phyloP scores from a whole-genome alignment of 2,113 vertebrate species.

The Mormyrus lacerda region DNA sequence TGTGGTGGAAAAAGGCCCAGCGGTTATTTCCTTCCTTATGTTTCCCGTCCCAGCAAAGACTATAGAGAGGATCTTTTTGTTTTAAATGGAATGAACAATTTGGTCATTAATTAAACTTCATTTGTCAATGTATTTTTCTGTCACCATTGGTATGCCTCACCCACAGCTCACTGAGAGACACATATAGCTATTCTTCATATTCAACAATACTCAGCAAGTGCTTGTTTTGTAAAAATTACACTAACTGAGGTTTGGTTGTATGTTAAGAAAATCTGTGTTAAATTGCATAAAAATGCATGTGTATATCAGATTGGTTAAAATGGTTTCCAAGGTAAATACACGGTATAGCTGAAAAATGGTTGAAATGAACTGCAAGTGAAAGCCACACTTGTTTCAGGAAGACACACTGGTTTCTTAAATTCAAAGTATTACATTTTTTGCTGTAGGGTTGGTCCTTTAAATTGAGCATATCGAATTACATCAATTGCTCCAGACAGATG shows the following conservation, averaged over 20 bases:
- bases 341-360: neutral
- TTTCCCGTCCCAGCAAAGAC: slow-evolving; percentile 14
- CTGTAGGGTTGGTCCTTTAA: slow-evolving; percentile 42
- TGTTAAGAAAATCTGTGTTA: neutral
- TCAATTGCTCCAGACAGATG: slow-evolving; percentile 46
- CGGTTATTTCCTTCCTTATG: slow-evolving; percentile 29
- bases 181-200: neutral
- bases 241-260: neutral
- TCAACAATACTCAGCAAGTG: neutral
- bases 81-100: neutral
- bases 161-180: neutral
- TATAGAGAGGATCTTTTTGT: slow-evolving; percentile 25
- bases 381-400: neutral
- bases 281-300: neutral
- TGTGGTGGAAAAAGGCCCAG: slow-evolving; percentile 32
- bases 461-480: slow-evolving; percentile 53
- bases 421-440: slow-evolving; percentile 39
- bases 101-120: neutral
- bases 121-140: neutral
- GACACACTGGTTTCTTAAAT: slow-evolving; percentile 2
- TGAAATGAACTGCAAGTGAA: neutral
- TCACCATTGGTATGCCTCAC: neutral
- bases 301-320: neutral
- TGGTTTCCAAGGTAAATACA: neutral
- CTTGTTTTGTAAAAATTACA: neutral